These are phyloP conservation scores for Clarias pachynema DNA, from an alignment of 2,797 vertebrate species.

Conservation along the genomic window DNA sequence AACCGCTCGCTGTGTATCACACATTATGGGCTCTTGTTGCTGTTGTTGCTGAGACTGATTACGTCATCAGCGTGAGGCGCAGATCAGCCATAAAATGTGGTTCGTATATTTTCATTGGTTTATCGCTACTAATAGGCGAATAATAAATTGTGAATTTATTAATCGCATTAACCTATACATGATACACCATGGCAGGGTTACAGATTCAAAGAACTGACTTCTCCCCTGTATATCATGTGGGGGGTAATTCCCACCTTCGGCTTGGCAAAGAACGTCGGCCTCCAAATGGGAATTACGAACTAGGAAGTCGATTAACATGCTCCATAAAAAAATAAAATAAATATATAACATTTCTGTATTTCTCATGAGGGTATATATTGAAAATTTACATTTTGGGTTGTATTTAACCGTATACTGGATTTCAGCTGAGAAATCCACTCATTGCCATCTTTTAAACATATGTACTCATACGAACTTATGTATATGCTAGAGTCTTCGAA, in stretches of 20 bases:
- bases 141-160: not conserved
- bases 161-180: not conserved
- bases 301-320: not conserved
- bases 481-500: not conserved
- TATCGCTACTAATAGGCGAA: not conserved
- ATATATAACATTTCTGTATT: not conserved
- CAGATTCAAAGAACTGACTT: not conserved
- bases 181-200: not conserved
- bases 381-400: not conserved
- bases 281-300: not conserved
- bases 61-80: not conserved
- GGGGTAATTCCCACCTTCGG: not conserved
- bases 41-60: not conserved
- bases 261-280: not conserved
- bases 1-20: not conserved
- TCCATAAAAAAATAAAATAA: not conserved
- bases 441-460: not conserved
- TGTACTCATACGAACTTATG: too few relatives aligned
- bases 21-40: not conserved
- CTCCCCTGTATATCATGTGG: too few relatives aligned
- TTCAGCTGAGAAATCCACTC: not conserved
- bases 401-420: not conserved
- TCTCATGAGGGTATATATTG: not conserved
- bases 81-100: not conserved
- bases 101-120: not conserved